phyloP scores from a whole-genome alignment of 2,888 invertebrate genomes.

The Eumacrocentrus americanus region DNA sequence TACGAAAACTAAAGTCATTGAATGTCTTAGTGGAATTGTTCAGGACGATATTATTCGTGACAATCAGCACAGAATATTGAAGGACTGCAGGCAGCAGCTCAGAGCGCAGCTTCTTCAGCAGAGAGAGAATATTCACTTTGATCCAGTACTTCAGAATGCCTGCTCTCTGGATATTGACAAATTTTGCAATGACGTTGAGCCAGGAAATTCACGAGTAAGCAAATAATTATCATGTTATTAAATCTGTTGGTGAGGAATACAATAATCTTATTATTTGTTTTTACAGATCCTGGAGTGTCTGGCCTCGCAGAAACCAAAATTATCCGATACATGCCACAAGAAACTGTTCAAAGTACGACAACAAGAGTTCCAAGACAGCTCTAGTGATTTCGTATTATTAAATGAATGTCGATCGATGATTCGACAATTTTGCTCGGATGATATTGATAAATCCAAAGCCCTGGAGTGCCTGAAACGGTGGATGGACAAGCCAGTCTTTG shows the following conservation, averaged over 20 bases:
- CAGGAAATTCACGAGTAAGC: slow-evolving; percentile 69
- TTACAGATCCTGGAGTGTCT: slow-evolving; percentile 82
- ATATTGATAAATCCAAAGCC: slow-evolving; percentile 69
- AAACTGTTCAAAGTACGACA: slow-evolving; percentile 84
- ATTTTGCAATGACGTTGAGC: slow-evolving; percentile 72
- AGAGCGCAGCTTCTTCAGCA: slow-evolving; percentile 90
- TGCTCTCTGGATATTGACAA: slow-evolving; percentile 81
- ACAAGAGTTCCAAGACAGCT: slow-evolving; percentile 85
- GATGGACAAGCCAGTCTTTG: slow-evolving; percentile 79
- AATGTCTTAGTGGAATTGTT: slow-evolving; percentile 88
- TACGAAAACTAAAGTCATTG: slow-evolving; percentile 81
- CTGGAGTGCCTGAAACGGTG: slow-evolving; percentile 81
- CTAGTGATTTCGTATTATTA: slow-evolving; percentile 83
- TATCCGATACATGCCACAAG: slow-evolving; percentile 76
- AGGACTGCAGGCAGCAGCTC: slow-evolving; percentile 89
- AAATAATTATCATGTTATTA: slow-evolving; percentile 16
- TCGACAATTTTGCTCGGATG: slow-evolving; percentile 79
- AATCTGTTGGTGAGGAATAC: too few relatives aligned
- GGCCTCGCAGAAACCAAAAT: slow-evolving; percentile 64
- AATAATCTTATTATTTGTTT: slow-evolving; percentile 20
- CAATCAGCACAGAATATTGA: slow-evolving; percentile 79
- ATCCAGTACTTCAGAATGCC: slow-evolving; percentile 81
- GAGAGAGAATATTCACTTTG: slow-evolving; percentile 85
- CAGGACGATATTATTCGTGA: slow-evolving; percentile 81
- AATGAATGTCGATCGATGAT: slow-evolving; percentile 87